Evolutionary conservation across 1,140 invertebrate genomes (phyloP).

Genomic region (Leptoteleia sp.): DNA sequence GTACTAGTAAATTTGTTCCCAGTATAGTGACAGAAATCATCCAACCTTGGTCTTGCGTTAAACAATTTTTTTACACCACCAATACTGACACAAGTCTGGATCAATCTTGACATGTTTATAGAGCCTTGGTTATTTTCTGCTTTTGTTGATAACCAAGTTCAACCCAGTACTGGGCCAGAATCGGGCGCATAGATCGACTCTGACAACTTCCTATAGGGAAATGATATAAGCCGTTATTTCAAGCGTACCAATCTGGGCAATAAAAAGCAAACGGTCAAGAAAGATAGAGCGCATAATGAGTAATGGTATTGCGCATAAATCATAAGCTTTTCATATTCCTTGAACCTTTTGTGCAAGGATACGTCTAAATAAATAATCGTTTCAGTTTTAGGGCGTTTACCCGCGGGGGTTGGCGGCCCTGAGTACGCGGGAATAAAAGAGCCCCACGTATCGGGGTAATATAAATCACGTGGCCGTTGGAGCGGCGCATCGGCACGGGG

Average conservation of each 20-base stretch:
- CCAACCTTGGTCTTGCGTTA: too few relatives aligned
- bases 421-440: slow-evolving; percentile 23
- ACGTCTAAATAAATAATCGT: slow-evolving; percentile 54
- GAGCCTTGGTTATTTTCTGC: too few relatives aligned
- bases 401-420: slow-evolving; percentile 7
- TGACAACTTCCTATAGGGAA: too few relatives aligned
- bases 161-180: too few relatives aligned
- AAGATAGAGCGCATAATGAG: slow-evolving; percentile 23
- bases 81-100: too few relatives aligned
- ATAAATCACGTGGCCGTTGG: slow-evolving; percentile 46
- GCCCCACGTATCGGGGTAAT: slow-evolving; percentile 11
- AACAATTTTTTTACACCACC: too few relatives aligned
- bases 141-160: too few relatives aligned
- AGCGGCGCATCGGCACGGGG: neutral
- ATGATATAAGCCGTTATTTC: too few relatives aligned
- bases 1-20: too few relatives aligned
- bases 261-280: slow-evolving; percentile 24
- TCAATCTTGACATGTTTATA: too few relatives aligned
- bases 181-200: too few relatives aligned
- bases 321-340: slow-evolving; percentile 27
- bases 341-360: slow-evolving; percentile 42
- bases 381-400: slow-evolving; percentile 36
- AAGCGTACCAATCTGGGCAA: slow-evolving; percentile 2
- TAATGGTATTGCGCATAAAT: slow-evolving; percentile 31
- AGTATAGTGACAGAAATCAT: too few relatives aligned